Conservation (phyloP, 2,797 vertebrate genomes). For the Aselliscus stoliczkanus region DNA sequence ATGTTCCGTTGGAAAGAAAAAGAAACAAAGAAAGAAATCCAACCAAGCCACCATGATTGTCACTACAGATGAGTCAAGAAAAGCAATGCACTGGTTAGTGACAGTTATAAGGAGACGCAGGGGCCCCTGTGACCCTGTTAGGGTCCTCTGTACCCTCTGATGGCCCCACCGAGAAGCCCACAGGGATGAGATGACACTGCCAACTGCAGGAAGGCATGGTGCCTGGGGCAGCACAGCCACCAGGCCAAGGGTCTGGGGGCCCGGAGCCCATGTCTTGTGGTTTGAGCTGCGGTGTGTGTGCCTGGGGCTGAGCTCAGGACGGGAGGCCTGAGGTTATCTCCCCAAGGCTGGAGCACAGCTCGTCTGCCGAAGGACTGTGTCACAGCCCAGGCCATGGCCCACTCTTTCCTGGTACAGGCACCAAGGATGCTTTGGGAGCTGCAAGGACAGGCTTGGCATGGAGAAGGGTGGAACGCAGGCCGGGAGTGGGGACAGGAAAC, state of each 20-base stretch:
- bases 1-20: neutral
- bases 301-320: fast-evolving
- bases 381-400: fast-evolving
- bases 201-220: neutral
- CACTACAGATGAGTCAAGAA: neutral
- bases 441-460: neutral
- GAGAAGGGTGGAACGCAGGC: no score
- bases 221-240: neutral
- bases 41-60: neutral
- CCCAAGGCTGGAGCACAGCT: fast-evolving
- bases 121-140: fast-evolving
- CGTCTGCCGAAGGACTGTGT: neutral
- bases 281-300: fast-evolving
- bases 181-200: fast-evolving
- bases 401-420: fast-evolving
- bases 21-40: neutral
- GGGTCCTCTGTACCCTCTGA: fast-evolving
- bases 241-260: neutral
- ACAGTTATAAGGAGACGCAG: neutral
- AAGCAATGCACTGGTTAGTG: fast-evolving
- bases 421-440: fast-evolving
- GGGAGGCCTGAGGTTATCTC: fast-evolving
- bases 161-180: neutral
- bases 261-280: neutral
- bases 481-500: fast-evolving